phyloP scores from a whole-genome alignment of 2,797 vertebrate species.

The Brachymystax lenok region DNA sequence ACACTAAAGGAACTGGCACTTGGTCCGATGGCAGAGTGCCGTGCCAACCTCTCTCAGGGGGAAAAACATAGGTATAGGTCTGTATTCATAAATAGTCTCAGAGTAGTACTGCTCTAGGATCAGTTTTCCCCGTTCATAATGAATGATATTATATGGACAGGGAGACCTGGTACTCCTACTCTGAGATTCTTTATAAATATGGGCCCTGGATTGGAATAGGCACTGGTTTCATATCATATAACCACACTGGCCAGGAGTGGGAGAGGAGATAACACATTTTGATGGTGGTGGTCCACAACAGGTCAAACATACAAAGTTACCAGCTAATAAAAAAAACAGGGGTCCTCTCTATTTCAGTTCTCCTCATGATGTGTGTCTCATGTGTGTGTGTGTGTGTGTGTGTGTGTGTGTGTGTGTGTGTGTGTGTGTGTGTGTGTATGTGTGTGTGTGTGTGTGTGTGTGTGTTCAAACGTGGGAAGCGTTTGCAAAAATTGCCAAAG shows the following conservation, averaged over 20 bases:
- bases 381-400: too few species aligned
- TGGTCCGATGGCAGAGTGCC: constrained; percentile 61
- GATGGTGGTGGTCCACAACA: constrained; percentile 19
- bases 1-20: constrained; percentile 18
- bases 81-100: constrained; percentile 20
- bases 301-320: constrained; percentile 27
- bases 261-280: constrained; percentile 38
- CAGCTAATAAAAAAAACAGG: constrained; percentile 25
- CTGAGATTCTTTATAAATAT: neutral
- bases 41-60: constrained; percentile 42
- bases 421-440: too few species aligned
- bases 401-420: too few species aligned
- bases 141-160: neutral
- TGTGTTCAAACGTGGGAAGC: too few species aligned
- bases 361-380: too few species aligned
- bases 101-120: neutral
- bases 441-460: too few species aligned
- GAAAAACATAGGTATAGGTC: constrained; percentile 27
- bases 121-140: neutral
- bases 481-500: too few species aligned
- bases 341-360: too few species aligned
- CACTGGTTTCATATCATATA: constrained; percentile 36
- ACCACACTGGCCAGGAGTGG: constrained; percentile 20
- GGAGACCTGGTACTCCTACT: neutral
- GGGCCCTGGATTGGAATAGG: constrained; percentile 27